Percentiles rank a stretch among this genome's conserved stretches.
These are phyloP conservation scores for Drosophila incognita DNA, from an alignment of 2,888 invertebrate genomes.

Conservation along the genomic window DNA sequence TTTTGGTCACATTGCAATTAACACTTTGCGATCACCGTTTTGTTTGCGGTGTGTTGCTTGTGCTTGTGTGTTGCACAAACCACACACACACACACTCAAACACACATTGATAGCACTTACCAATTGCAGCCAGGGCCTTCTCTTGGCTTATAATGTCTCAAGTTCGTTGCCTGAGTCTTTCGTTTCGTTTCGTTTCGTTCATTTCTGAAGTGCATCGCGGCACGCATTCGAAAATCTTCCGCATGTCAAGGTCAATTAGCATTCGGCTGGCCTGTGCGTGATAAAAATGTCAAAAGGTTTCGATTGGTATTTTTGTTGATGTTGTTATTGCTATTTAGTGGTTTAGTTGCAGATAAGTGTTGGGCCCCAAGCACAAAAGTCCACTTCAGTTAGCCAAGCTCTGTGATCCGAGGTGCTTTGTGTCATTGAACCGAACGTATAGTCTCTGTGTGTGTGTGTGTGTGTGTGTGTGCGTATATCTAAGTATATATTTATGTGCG, in stretches of 20 bases:
- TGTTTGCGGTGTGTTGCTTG: slow-evolving; percentile 54
- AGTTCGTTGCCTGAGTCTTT: slow-evolving; percentile 65
- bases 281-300: slow-evolving; percentile 80
- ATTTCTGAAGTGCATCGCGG: slow-evolving; percentile 60
- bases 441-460: slow-evolving; percentile 13
- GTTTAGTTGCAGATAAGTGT: slow-evolving; percentile 70
- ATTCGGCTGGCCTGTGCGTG: slow-evolving; percentile 67
- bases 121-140: slow-evolving; percentile 58
- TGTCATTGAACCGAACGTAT: slow-evolving; percentile 54
- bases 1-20: slow-evolving; percentile 74
- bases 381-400: slow-evolving; percentile 52
- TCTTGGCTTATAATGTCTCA: slow-evolving; percentile 39
- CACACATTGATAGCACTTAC: slow-evolving; percentile 47
- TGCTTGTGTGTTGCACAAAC: slow-evolving; percentile 60
- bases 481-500: slow-evolving; percentile 16
- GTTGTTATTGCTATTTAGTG: slow-evolving; percentile 65
- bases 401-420: slow-evolving; percentile 42
- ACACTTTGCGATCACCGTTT: slow-evolving; percentile 44
- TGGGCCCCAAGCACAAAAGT: slow-evolving; percentile 57
- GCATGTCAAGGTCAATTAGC: slow-evolving; percentile 80
- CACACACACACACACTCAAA: slow-evolving; percentile 25
- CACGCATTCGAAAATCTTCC: slow-evolving; percentile 70
- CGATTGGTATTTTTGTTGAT: slow-evolving; percentile 67
- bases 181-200: slow-evolving; percentile 47
- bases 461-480: slow-evolving; percentile 9